Evolutionary conservation across 2,113 vertebrate genomes (phyloP).

Genomic region (Pachycephala philippinensis): DNA sequence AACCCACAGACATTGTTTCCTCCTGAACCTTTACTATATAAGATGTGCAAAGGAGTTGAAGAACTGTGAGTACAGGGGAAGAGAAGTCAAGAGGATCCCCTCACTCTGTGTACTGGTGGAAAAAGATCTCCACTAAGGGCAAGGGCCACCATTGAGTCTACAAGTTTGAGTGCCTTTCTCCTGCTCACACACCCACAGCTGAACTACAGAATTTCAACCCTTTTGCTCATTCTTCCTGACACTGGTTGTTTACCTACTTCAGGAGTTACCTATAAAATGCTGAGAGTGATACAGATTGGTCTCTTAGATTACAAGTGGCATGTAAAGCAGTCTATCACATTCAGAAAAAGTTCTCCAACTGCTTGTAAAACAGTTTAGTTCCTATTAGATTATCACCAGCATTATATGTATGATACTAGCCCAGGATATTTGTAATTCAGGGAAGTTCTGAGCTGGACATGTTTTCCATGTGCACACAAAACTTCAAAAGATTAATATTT

Average conservation of each 20-base stretch:
- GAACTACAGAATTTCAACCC: background rate
- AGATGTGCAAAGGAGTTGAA: background rate
- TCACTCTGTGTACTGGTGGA: background rate
- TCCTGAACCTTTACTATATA: background rate
- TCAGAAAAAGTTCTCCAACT: background rate
- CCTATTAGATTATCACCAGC: background rate
- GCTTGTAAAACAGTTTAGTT: background rate
- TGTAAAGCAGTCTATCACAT: background rate
- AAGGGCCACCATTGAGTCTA: background rate
- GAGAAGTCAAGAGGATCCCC: background rate
- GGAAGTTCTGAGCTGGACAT: background rate
- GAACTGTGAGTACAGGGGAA: background rate
- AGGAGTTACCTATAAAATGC: background rate
- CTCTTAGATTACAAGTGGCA: background rate
- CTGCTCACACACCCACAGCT: background rate
- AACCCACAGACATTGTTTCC: background rate
- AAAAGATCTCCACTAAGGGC: background rate
- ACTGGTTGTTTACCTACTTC: background rate
- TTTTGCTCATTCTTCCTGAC: background rate
- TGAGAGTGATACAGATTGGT: background rate
- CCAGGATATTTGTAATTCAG: background rate
- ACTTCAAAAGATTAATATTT: background rate
- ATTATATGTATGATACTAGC: background rate
- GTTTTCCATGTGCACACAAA: background rate
- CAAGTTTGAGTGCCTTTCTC: background rate